phyloP scores from a whole-genome alignment of 2,113 vertebrate species.

The Indri indri region DNA sequence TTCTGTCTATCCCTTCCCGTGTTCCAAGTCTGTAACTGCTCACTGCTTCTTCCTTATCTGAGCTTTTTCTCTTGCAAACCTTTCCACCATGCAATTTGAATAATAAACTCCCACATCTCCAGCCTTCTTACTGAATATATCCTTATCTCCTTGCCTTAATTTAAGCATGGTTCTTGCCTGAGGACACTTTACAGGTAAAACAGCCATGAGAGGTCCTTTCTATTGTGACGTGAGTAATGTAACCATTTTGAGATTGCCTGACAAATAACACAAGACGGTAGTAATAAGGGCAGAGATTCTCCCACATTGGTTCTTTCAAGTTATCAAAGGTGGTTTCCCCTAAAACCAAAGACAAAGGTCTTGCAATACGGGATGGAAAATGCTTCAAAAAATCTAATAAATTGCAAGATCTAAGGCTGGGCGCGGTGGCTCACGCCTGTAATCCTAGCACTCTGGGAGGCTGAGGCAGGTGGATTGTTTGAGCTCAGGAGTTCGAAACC shows the following conservation, averaged over 20 bases:
- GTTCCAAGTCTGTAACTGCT: not conserved
- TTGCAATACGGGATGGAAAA: not conserved
- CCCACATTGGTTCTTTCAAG: not conserved
- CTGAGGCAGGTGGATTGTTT: too few species aligned
- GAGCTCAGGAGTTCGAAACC: too few species aligned
- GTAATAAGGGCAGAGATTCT: not conserved
- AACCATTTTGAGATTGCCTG: not conserved
- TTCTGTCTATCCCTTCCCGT: not conserved
- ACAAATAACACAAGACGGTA: not conserved
- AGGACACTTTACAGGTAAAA: not conserved
- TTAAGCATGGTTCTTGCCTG: not conserved
- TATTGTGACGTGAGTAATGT: not conserved
- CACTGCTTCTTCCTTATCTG: not conserved
- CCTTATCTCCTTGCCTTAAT: not conserved
- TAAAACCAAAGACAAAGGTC: slow-evolving; percentile 33
- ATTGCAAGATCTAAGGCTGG: not conserved
- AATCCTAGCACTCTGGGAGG: too few species aligned
- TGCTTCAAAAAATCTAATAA: not conserved
- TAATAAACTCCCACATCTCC: not conserved
- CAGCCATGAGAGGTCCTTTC: not conserved
- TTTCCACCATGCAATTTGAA: not conserved
- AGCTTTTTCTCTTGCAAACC: not conserved
- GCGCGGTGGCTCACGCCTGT: too few species aligned
- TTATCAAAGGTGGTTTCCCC: not conserved
- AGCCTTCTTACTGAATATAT: not conserved